These are phyloP conservation scores for Subanguina moxae DNA, from an alignment of 1,140 invertebrate genomes.

Conservation along the genomic window DNA sequence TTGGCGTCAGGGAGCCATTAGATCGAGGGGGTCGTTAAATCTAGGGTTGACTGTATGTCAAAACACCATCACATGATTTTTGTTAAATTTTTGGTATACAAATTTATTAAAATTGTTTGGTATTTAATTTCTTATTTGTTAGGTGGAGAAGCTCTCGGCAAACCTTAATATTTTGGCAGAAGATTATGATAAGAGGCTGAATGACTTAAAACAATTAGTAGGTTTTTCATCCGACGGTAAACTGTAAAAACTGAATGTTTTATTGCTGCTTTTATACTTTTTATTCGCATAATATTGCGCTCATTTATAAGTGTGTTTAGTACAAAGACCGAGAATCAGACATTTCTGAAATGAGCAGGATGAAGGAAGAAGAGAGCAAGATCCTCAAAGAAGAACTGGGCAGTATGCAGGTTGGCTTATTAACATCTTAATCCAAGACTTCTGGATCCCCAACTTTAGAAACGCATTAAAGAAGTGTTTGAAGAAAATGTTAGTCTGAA, in stretches of 20 bases:
- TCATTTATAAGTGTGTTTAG: conserved; percentile 13
- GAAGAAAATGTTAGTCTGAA: conserved; percentile 41
- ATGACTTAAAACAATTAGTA: conserved; percentile 42
- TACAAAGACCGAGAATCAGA: conserved; percentile 43
- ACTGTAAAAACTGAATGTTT: too few relatives aligned
- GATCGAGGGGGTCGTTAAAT: too few relatives aligned
- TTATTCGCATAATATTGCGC: not conserved
- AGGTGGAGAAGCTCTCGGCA: conserved; percentile 35
- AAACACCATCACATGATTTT: too few relatives aligned
- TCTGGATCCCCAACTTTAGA: too few relatives aligned
- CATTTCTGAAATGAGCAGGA: conserved; percentile 20
- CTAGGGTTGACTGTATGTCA: too few relatives aligned
- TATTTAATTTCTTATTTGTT: too few relatives aligned
- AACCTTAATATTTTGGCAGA: conserved; percentile 33
- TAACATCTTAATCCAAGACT: too few relatives aligned
- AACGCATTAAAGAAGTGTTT: conserved; percentile 36
- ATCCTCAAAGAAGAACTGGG: conserved; percentile 28
- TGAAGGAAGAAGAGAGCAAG: conserved; percentile 37
- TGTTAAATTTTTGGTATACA: too few relatives aligned
- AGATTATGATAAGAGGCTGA: conserved; percentile 44
- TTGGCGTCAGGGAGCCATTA: too few relatives aligned
- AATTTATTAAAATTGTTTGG: too few relatives aligned
- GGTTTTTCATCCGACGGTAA: conserved; percentile 13
- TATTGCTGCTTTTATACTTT: too few relatives aligned
- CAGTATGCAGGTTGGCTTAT: too few relatives aligned